Conservation (phyloP, 2,113 vertebrate genomes). For the Delphinus delphis region DNA sequence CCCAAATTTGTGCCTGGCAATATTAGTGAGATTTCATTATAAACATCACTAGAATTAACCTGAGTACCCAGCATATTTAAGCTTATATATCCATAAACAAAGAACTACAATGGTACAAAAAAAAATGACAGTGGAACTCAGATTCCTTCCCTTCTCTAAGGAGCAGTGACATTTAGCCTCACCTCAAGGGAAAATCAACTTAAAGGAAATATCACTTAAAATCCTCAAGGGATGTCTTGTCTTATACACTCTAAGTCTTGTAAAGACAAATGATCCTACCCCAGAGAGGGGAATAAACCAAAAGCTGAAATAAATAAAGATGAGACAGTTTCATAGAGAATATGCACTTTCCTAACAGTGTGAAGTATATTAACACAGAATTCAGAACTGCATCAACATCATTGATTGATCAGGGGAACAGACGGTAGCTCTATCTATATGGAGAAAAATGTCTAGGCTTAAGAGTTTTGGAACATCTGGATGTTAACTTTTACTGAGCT, state of each 20-base stretch:
- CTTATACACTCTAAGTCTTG: conserved; percentile 47
- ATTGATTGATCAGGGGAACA: conserved; percentile 32
- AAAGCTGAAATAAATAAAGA: conserved; percentile 44
- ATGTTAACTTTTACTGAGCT: conserved; percentile 70
- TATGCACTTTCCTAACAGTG: neutral
- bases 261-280: conserved; percentile 46
- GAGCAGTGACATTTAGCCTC: conserved; percentile 38
- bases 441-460: neutral
- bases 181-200: neutral
- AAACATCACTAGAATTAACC: neutral
- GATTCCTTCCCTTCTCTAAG: neutral
- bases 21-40: neutral
- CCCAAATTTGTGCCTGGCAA: neutral
- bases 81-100: neutral
- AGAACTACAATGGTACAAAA: neutral
- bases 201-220: conserved; percentile 32
- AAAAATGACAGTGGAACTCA: neutral
- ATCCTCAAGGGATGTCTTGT: neutral
- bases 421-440: neutral
- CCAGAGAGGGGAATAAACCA: neutral
- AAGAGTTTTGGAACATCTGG: conserved; percentile 60
- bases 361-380: conserved; percentile 22
- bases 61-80: neutral
- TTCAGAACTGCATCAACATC: neutral
- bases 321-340: conserved; percentile 26